These are phyloP conservation scores for Catocala sponsa DNA, from an alignment of 2,888 invertebrate genomes.

Conservation along the genomic window DNA sequence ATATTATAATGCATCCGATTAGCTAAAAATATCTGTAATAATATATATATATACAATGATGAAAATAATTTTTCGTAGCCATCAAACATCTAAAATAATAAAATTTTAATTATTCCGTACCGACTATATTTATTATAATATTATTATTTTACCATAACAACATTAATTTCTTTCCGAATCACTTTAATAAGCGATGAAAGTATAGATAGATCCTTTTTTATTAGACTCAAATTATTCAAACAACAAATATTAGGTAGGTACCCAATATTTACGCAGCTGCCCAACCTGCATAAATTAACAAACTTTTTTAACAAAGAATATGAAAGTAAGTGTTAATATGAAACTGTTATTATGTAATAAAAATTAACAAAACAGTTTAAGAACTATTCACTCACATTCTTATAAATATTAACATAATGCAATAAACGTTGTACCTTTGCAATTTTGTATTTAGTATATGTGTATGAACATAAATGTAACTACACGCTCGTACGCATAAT, in stretches of 20 bases:
- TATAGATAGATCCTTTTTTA: slow-evolving; percentile 17
- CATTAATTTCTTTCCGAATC: too few relatives aligned
- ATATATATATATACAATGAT: too few relatives aligned
- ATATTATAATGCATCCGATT: too few relatives aligned
- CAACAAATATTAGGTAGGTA: slow-evolving; percentile 34
- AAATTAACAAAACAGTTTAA: slow-evolving; percentile 6
- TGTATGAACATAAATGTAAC: neutral
- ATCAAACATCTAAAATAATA: too few relatives aligned
- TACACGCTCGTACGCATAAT: slow-evolving; percentile 1
- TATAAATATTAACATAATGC: slow-evolving; percentile 8
- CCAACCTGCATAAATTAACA: slow-evolving; percentile 40
- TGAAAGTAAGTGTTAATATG: slow-evolving; percentile 15
- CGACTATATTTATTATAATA: too few relatives aligned
- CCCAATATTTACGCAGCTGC: slow-evolving; percentile 44
- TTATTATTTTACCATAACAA: too few relatives aligned
- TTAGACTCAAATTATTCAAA: slow-evolving; percentile 42
- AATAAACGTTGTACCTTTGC: slow-evolving; percentile 3
- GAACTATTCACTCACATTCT: slow-evolving; percentile 3
- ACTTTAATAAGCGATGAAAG: too few relatives aligned
- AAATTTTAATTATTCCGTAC: too few relatives aligned
- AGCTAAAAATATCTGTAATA: too few relatives aligned
- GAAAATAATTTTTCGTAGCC: too few relatives aligned
- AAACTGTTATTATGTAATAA: slow-evolving; percentile 16
- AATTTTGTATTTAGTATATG: slow-evolving; percentile 3
- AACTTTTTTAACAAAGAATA: slow-evolving; percentile 19